Conservation (phyloP, 2,888 invertebrate genomes). For the Cephus pygmeus region DNA sequence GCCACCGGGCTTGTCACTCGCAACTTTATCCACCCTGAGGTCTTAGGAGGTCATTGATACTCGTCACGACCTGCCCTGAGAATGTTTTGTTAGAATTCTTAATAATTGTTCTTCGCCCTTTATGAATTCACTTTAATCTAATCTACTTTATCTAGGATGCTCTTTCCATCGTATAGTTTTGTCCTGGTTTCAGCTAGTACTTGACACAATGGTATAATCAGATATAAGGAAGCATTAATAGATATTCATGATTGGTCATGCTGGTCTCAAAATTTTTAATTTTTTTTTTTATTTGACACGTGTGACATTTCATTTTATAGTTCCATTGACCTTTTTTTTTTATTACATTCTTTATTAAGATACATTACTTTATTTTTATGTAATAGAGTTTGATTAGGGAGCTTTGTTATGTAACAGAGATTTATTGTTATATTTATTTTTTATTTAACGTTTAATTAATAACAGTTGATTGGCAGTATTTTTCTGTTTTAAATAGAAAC, state of each 20-base stretch:
- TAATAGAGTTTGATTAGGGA: background rate
- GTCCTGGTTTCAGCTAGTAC: background rate
- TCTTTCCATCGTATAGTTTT: background rate
- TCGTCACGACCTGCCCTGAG: too few relatives aligned
- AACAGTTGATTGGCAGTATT: background rate
- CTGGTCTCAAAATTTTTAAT: background rate
- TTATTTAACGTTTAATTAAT: background rate
- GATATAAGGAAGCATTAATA: background rate
- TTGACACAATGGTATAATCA: background rate
- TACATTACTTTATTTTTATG: background rate
- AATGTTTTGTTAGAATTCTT: background rate
- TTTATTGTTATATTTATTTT: background rate
- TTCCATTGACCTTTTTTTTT: background rate
- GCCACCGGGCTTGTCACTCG: constrained; percentile 4
- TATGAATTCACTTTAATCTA: background rate
- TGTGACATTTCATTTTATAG: background rate
- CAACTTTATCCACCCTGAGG: background rate
- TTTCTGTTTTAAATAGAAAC: background rate
- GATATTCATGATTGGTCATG: background rate
- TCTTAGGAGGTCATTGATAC: too few relatives aligned
- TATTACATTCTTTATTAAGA: background rate
- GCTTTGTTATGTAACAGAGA: background rate
- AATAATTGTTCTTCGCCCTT: background rate
- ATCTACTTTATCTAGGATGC: background rate
- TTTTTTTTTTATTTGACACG: background rate